phyloP scores from a whole-genome alignment of 35 echinoderm and acorn worm genomes.

The Anneissia japonica region DNA sequence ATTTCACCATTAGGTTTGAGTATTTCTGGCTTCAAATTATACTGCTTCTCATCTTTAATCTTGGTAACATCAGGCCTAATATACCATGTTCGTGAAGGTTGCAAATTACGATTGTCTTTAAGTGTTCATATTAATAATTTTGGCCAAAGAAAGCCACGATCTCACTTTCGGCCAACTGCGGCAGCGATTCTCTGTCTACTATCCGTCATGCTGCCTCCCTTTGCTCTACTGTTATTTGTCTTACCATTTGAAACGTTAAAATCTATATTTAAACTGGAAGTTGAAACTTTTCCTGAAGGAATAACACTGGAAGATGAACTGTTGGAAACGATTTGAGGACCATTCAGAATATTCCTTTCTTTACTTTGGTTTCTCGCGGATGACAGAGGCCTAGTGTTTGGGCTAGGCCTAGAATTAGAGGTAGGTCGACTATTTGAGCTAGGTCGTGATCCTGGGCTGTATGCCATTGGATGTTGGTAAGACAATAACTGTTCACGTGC shows the following conservation, averaged over 20 bases:
- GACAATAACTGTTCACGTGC: slow-evolving; percentile 72
- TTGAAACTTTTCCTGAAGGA: background rate
- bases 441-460: background rate
- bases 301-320: background rate
- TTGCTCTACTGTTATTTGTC: background rate
- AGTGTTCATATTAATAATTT: too few relatives aligned
- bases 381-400: background rate
- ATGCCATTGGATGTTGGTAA: slow-evolving; percentile 4
- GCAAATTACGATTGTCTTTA: too few relatives aligned
- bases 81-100: too few relatives aligned
- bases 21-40: too few relatives aligned
- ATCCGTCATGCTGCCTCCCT: slow-evolving; percentile 45
- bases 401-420: background rate
- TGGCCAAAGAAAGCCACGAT: too few relatives aligned
- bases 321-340: background rate
- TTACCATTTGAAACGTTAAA: background rate
- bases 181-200: slow-evolving; percentile 62
- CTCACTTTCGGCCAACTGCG: slow-evolving; percentile 44
- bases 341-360: background rate
- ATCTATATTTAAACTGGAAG: slow-evolving; percentile 12
- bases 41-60: too few relatives aligned
- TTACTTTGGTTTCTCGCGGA: background rate
- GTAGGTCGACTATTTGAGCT: background rate
- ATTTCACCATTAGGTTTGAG: too few relatives aligned
- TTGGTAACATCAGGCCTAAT: too few relatives aligned